Conservation (phyloP, 2,113 vertebrate genomes). For the Pantherophis guttatus region DNA sequence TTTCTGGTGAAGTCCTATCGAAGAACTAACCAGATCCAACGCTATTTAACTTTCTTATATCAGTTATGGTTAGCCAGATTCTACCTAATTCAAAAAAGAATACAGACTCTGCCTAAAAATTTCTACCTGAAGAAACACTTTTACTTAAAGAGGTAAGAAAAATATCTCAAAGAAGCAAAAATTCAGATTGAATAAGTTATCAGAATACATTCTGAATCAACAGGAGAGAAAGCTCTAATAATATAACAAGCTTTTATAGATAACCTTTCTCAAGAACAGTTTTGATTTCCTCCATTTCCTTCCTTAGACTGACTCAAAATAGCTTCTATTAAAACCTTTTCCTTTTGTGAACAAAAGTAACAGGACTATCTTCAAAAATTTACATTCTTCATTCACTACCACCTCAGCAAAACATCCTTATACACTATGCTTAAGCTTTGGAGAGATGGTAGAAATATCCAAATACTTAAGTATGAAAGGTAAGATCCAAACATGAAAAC, state of each 20-base stretch:
- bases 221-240: slow-evolving; percentile 16
- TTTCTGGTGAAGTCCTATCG: not conserved
- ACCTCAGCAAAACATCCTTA: not conserved
- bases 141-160: not conserved
- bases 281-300: not conserved
- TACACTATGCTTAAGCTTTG: not conserved
- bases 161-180: slow-evolving; percentile 13
- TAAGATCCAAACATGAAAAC: not conserved
- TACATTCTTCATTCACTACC: not conserved
- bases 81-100: not conserved
- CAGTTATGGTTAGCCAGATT: not conserved
- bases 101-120: not conserved
- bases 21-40: not conserved
- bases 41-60: not conserved
- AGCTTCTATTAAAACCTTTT: slow-evolving; percentile 21
- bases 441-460: not conserved
- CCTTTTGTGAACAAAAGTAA: not conserved
- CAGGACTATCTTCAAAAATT: slow-evolving; percentile 3
- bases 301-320: slow-evolving; percentile 26
- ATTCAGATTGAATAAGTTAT: slow-evolving; percentile 19
- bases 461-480: not conserved
- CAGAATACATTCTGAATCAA: not conserved
- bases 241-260: slow-evolving; percentile 8
- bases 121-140: not conserved
- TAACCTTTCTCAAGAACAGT: slow-evolving; percentile 14